Evolutionary conservation across 1,140 invertebrate genomes (phyloP).

Genomic region (Chlorops oryzae): DNA sequence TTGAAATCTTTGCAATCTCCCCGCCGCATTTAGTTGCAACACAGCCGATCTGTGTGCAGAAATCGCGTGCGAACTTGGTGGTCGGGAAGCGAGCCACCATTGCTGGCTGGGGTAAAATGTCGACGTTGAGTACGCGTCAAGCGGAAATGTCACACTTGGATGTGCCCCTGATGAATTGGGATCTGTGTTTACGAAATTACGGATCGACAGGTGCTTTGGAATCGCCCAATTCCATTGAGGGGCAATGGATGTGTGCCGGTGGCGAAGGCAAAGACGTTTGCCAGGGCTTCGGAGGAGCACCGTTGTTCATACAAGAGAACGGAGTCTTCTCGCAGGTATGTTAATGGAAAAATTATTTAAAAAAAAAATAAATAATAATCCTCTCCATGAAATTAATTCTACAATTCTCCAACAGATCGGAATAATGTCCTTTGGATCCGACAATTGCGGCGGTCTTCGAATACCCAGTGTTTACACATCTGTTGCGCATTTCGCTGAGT

Average conservation of each 20-base stretch:
- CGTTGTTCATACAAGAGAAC: slow-evolving; percentile 55
- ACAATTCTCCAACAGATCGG: slow-evolving; percentile 51
- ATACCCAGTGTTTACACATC: slow-evolving; percentile 65
- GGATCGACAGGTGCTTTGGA: slow-evolving; percentile 43
- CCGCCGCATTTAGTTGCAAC: slow-evolving; percentile 48
- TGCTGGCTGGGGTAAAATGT: slow-evolving; percentile 46
- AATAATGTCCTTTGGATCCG: slow-evolving; percentile 66
- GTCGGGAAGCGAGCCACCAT: slow-evolving; percentile 48
- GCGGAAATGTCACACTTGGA: slow-evolving; percentile 45
- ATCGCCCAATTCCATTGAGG: slow-evolving; percentile 50
- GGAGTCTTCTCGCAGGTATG: slow-evolving; percentile 57
- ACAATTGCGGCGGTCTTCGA: slow-evolving; percentile 61
- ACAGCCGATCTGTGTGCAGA: slow-evolving; percentile 52
- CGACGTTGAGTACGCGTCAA: slow-evolving; percentile 36
- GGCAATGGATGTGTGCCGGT: slow-evolving; percentile 61
- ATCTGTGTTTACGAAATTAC: slow-evolving; percentile 42
- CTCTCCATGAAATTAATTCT: neutral
- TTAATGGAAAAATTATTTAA: neutral
- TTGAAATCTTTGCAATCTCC: too few species aligned
- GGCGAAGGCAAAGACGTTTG: slow-evolving; percentile 62
- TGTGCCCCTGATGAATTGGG: slow-evolving; percentile 44
- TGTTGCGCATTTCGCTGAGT: slow-evolving; percentile 59
- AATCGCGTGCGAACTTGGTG: slow-evolving; percentile 48
- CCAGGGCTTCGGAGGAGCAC: slow-evolving; percentile 63
- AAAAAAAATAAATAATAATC: slow-evolving; percentile 5